Evolutionary conservation across 2,113 vertebrate species (phyloP).

Genomic region (Pristiophorus japonicus): DNA sequence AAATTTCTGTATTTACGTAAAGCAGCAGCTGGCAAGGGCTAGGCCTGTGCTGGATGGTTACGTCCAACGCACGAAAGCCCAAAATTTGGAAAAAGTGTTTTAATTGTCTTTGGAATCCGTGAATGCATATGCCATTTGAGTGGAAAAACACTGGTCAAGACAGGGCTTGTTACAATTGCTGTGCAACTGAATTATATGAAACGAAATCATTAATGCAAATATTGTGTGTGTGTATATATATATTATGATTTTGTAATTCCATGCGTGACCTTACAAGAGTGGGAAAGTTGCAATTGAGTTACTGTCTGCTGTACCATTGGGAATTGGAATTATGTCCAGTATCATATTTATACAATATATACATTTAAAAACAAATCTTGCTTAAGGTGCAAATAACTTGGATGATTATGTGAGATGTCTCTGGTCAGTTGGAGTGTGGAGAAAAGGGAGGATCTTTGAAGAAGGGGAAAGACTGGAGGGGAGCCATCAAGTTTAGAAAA

Average conservation of each 20-base stretch:
- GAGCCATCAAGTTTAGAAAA: neutral
- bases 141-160: neutral
- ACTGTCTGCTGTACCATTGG: neutral
- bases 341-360: neutral
- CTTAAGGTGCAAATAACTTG: neutral
- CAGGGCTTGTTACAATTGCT: neutral
- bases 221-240: too few relatives aligned
- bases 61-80: too few relatives aligned
- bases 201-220: neutral
- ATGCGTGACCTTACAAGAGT: neutral
- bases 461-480: neutral
- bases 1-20: neutral
- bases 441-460: too few relatives aligned
- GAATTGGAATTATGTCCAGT: neutral
- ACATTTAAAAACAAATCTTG: neutral
- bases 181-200: neutral
- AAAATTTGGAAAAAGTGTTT: neutral
- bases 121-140: neutral
- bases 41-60: neutral
- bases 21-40: neutral
- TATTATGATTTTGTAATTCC: too few relatives aligned
- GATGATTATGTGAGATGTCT: neutral
- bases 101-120: neutral
- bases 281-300: neutral
- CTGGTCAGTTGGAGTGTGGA: neutral